Percentiles rank a stretch among this genome's conserved stretches.
These are phyloP conservation scores for Machimus rusticus DNA, from an alignment of 2,888 invertebrate species.

Conservation along the genomic window DNA sequence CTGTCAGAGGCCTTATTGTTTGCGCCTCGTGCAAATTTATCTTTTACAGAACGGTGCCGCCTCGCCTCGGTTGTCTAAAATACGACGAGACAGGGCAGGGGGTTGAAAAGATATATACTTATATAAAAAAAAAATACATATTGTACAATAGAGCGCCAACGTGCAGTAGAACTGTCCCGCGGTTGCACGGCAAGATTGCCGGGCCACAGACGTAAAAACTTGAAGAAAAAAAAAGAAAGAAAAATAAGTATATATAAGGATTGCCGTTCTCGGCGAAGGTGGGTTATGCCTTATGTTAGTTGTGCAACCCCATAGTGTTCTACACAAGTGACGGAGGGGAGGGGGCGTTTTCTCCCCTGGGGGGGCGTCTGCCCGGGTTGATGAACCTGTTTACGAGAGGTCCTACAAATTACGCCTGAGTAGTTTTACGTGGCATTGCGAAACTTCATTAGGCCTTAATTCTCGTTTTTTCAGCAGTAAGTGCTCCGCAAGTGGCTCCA, in stretches of 20 bases:
- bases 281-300: background rate
- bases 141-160: background rate
- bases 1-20: conserved; percentile 35
- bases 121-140: background rate
- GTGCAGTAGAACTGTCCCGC: background rate
- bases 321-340: background rate
- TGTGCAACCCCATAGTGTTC: background rate
- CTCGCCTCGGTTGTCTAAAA: conserved; percentile 18
- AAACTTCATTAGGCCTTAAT: conserved; percentile 40
- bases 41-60: conserved; percentile 26
- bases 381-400: conserved; percentile 37
- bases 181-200: conserved; percentile 1
- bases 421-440: conserved; percentile 25
- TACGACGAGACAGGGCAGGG: background rate
- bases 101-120: background rate
- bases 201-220: conserved; percentile 6
- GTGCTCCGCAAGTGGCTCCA: conserved; percentile 30
- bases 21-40: conserved; percentile 33
- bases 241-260: background rate
- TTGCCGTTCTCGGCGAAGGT: background rate
- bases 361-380: conserved; percentile 27
- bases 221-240: background rate
- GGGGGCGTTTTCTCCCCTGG: background rate
- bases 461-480: conserved; percentile 29
- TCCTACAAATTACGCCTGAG: conserved; percentile 35